Conservation (phyloP, 1,140 invertebrate genomes). For the Globodera rostochiensis region DNA sequence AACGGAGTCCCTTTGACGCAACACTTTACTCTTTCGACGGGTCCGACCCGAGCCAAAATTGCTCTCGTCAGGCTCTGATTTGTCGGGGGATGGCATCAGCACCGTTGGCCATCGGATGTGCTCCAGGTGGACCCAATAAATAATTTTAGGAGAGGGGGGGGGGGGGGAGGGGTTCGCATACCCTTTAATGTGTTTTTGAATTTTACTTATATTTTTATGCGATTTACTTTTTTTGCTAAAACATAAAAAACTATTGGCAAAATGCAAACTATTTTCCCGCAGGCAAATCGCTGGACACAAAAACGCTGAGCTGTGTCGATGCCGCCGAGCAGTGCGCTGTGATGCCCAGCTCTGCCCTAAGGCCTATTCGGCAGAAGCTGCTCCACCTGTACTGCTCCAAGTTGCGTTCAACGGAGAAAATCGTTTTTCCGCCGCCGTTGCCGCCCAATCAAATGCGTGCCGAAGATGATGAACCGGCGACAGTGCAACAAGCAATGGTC, state of each 20-base stretch:
- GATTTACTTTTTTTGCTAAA: too few relatives aligned
- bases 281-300: slow-evolving; percentile 24
- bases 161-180: too few relatives aligned
- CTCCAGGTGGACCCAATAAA: slow-evolving; percentile 4
- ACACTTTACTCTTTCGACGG: slow-evolving; percentile 27
- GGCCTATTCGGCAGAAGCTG: slow-evolving; percentile 11
- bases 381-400: slow-evolving; percentile 9
- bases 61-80: slow-evolving; percentile 29
- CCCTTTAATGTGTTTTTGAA: too few relatives aligned
- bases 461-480: background rate
- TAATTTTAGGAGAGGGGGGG: too few relatives aligned
- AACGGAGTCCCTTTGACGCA: slow-evolving; percentile 19
- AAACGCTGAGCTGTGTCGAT: slow-evolving; percentile 21
- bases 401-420: background rate
- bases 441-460: background rate
- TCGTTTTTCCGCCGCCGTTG: background rate
- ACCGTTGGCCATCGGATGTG: slow-evolving; percentile 29
- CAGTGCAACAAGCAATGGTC: background rate
- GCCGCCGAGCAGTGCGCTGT: slow-evolving; percentile 8
- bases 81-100: slow-evolving; percentile 13
- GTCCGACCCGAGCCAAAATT: slow-evolving; percentile 4
- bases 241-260: background rate
- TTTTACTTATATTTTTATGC: too few relatives aligned
- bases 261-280: background rate
- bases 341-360: background rate